Base-by-base conservation (phyloP, 2,797 vertebrate genomes). In the Enteromius argenteus region DNA sequence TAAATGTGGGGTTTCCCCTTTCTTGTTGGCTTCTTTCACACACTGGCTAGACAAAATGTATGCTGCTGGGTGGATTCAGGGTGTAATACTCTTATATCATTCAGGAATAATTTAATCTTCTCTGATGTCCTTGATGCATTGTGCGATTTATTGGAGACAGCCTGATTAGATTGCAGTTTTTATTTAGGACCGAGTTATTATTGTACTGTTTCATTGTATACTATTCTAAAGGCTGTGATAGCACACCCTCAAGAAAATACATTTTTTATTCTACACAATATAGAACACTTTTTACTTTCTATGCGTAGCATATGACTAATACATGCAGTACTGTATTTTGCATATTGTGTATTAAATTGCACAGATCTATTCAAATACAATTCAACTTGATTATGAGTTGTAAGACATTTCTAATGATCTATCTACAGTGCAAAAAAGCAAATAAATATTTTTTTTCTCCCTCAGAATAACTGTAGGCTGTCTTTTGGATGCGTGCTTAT, bases 71-170 rank as follows among this genome's bases (percentile, higher is more conserved):
- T 49, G 53, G 19, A 46, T 62, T 32, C 53, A 35, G 19, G 53
- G 39, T 73, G 56, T 73, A 81, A 73, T 62, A 81, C 69, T 81
- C 23, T 81, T 58, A 80, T 58, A 71, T 60, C 53, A 62, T 49
- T 62, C 39, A 46, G 69, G 27, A 81, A 81, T 62, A 17, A 46
- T 49, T 81, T 73, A 23, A 64, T 81, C 30, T 66, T 27, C 60
- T 64, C 5, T 1, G 27, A 13, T 74, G 27, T 74, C 35, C 23
- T 32, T 71, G 53, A 60, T 72, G 39, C 42, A 27, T 66, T 30
- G 7, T 68, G 46, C 72, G 46, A 51, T 56, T 68, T 56, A 30
- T 67, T 76, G n/a, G 62, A 17, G 23, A 32, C 60, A 6, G 46
- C 58, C 72, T 30, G 30, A 53, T 27, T 0, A 51, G 67, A 32